Evolutionary conservation across 2,113 vertebrate species (phyloP).

Genomic region (Hoplias malabaricus): DNA sequence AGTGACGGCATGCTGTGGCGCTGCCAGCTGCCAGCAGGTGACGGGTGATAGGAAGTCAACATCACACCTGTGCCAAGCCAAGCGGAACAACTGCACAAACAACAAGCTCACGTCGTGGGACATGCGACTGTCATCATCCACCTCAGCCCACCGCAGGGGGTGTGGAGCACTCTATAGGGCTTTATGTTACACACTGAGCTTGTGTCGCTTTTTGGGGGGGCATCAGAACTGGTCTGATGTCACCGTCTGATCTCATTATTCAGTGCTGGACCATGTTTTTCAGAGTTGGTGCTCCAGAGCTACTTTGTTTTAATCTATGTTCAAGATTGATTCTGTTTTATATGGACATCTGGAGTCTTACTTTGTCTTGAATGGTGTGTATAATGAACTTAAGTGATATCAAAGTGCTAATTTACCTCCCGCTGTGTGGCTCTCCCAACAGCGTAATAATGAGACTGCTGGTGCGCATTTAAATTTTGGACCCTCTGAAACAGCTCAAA

Average conservation of each 20-base stretch:
- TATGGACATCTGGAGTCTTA: background rate
- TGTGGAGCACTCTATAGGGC: background rate
- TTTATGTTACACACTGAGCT: background rate
- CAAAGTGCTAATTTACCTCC: background rate
- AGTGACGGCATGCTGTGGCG: constrained; percentile 33
- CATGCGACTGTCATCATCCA: background rate
- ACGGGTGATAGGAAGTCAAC: constrained; percentile 36
- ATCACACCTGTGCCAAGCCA: constrained; percentile 47
- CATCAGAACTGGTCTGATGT: background rate
- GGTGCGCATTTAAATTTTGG: background rate
- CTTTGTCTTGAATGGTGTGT: background rate
- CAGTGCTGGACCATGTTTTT: background rate
- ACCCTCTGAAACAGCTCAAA: too few species aligned
- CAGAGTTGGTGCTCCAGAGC: background rate
- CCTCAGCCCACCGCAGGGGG: background rate
- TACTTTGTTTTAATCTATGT: background rate
- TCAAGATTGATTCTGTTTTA: background rate
- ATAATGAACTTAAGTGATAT: background rate
- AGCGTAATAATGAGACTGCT: background rate
- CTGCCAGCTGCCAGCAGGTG: constrained; percentile 18
- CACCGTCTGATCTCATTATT: background rate
- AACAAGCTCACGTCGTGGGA: background rate
- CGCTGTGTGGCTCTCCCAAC: background rate
- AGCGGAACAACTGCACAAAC: constrained; percentile 20
- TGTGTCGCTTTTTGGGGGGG: background rate